Conservation (phyloP, 2,113 vertebrate genomes). For the Oryzias curvinotus region DNA sequence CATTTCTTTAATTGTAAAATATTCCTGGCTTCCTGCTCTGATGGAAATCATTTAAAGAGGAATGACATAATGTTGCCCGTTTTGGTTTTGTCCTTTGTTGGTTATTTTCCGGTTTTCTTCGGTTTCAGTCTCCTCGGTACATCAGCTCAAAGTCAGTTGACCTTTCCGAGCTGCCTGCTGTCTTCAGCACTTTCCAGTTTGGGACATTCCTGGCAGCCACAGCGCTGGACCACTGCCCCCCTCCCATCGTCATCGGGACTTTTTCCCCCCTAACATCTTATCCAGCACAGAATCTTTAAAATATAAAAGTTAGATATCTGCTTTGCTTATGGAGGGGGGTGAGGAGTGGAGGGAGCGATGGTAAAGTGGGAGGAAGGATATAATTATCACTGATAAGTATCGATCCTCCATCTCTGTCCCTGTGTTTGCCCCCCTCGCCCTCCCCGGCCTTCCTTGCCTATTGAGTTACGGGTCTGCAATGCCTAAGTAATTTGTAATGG, state of each 20-base stretch:
- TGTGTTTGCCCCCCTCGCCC: slow-evolving; percentile 60
- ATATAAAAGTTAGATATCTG: slow-evolving; percentile 75
- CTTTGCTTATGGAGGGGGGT: slow-evolving; percentile 61
- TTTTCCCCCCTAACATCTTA: slow-evolving; percentile 68
- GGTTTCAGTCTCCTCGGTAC: neutral
- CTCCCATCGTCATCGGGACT: slow-evolving; percentile 43
- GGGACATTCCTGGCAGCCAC: slow-evolving; percentile 47
- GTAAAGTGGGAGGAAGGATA: slow-evolving; percentile 69
- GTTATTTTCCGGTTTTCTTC: slow-evolving; percentile 1
- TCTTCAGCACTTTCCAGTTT: slow-evolving; percentile 57
- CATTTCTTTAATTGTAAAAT: too few relatives aligned
- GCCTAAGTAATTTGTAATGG: slow-evolving; percentile 87
- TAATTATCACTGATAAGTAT: slow-evolving; percentile 84
- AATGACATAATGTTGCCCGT: slow-evolving; percentile 7
- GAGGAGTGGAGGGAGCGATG: slow-evolving; percentile 39
- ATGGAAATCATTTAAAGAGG: too few relatives aligned
- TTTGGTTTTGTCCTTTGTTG: neutral
- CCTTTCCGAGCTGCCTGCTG: slow-evolving; percentile 35
- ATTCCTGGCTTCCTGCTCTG: too few relatives aligned
- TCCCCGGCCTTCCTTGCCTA: slow-evolving; percentile 66
- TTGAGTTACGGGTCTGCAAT: slow-evolving; percentile 83
- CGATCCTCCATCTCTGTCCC: slow-evolving; percentile 73
- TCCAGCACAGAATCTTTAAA: slow-evolving; percentile 62
- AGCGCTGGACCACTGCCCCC: slow-evolving; percentile 63
- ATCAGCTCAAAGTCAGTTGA: slow-evolving; percentile 13